phyloP scores from a whole-genome alignment of 1,140 invertebrate species.

The Lineus longissimus region DNA sequence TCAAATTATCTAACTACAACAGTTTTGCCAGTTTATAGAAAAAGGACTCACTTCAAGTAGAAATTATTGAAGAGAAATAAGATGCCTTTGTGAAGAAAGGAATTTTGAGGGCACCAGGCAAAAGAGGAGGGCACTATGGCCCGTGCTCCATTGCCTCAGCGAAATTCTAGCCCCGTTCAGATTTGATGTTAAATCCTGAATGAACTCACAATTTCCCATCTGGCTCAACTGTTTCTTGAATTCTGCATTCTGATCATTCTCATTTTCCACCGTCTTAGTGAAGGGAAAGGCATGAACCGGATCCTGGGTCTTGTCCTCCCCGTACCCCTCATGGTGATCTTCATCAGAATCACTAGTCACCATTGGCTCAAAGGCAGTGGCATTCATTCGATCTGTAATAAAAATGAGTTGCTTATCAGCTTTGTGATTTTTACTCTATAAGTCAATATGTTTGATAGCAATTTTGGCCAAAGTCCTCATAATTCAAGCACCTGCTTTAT shows the following conservation, averaged over 20 bases:
- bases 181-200: no score
- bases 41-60: no score
- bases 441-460: neutral
- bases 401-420: neutral
- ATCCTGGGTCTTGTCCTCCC: constrained; percentile 36
- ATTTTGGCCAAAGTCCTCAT: no score
- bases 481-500: no score
- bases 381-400: constrained; percentile 29
- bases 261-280: constrained; percentile 50
- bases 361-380: constrained; percentile 17
- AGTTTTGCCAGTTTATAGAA: no score
- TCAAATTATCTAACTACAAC: no score
- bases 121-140: no score
- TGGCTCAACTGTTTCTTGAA: constrained; percentile 79
- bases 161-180: no score
- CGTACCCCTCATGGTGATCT: constrained; percentile 32
- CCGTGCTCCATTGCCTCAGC: no score
- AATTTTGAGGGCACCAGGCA: no score
- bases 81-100: no score
- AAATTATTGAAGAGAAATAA: no score
- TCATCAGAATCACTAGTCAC: neutral
- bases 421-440: neutral
- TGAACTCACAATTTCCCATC: constrained; percentile 78
- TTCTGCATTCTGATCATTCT: constrained; percentile 69
- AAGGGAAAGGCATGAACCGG: constrained; percentile 49